phyloP scores from a whole-genome alignment of 1,140 invertebrate genomes.

The Ostrea denselamellosa region DNA sequence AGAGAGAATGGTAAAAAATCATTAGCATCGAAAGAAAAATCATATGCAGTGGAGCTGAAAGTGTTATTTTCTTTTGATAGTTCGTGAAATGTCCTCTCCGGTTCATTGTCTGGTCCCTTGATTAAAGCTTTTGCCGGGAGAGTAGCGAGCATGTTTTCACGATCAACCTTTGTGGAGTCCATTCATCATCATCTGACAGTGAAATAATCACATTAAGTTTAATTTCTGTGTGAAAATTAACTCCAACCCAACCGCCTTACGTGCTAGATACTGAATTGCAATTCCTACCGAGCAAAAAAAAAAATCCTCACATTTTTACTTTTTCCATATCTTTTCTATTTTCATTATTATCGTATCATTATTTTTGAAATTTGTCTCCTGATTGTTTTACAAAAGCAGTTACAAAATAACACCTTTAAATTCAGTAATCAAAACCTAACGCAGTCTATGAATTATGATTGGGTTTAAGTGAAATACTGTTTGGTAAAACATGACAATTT shows the following conservation, averaged over 20 bases:
- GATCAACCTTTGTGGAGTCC: constrained; percentile 22
- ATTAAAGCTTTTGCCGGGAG: constrained; percentile 15
- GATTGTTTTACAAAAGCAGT: too few relatives aligned
- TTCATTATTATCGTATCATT: too few relatives aligned
- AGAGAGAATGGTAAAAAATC: not conserved
- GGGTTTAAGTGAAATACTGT: not conserved
- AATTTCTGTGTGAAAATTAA: constrained; percentile 44
- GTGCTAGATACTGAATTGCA: constrained; percentile 11
- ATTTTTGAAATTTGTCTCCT: too few relatives aligned
- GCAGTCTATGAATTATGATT: not conserved
- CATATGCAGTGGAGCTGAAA: constrained; percentile 4
- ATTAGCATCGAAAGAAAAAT: constrained; percentile 31
- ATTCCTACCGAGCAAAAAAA: not conserved
- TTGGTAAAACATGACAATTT: not conserved
- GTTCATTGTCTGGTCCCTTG: constrained; percentile 19
- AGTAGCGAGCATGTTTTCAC: constrained; percentile 18
- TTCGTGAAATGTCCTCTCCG: constrained; percentile 12
- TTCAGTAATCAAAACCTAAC: not conserved
- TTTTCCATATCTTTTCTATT: too few relatives aligned
- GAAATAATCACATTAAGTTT: constrained; percentile 40
- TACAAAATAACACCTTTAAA: not conserved
- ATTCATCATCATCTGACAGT: constrained; percentile 43
- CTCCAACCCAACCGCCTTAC: constrained; percentile 26
- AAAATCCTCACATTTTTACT: too few relatives aligned
- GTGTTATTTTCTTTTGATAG: constrained; percentile 38